Conservation (phyloP, 2,888 invertebrate species). For the Myopa tessellatipennis region DNA sequence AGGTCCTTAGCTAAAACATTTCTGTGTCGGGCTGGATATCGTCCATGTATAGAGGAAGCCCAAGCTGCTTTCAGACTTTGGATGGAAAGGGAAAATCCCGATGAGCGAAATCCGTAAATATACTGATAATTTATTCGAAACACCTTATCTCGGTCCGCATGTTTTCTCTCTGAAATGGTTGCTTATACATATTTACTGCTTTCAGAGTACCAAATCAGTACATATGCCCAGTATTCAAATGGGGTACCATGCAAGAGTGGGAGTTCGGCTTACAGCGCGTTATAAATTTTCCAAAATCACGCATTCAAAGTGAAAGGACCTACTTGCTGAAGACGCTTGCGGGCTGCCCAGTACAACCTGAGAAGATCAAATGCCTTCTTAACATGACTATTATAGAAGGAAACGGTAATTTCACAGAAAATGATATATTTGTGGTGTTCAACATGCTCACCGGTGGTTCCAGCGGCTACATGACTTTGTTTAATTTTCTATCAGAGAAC, state of each 20-base stretch:
- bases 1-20: slow-evolving; percentile 77
- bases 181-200: slow-evolving; percentile 12
- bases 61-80: slow-evolving; percentile 79
- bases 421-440: slow-evolving; percentile 80
- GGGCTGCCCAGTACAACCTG: slow-evolving; percentile 80
- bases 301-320: slow-evolving; percentile 80
- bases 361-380: slow-evolving; percentile 76
- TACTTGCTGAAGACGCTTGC: slow-evolving; percentile 82
- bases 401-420: slow-evolving; percentile 80
- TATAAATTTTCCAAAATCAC: slow-evolving; percentile 77
- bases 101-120: slow-evolving; percentile 84
- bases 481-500: slow-evolving; percentile 77
- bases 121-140: not conserved
- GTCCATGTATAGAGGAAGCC: slow-evolving; percentile 81
- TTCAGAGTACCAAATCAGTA: slow-evolving; percentile 79
- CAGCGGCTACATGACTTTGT: slow-evolving; percentile 78
- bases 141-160: too few relatives aligned
- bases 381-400: slow-evolving; percentile 78
- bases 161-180: not conserved
- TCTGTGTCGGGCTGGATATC: slow-evolving; percentile 81
- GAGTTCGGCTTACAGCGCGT: slow-evolving; percentile 83
- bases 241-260: slow-evolving; percentile 85
- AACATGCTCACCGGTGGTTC: slow-evolving; percentile 80
- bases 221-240: slow-evolving; percentile 85
- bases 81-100: slow-evolving; percentile 80